A percentile compares a stretch with the other conserved stretches of the same genome.
phyloP scores from a whole-genome alignment of 2,113 vertebrate species.

The Protobothrops mucrosquamatus region DNA sequence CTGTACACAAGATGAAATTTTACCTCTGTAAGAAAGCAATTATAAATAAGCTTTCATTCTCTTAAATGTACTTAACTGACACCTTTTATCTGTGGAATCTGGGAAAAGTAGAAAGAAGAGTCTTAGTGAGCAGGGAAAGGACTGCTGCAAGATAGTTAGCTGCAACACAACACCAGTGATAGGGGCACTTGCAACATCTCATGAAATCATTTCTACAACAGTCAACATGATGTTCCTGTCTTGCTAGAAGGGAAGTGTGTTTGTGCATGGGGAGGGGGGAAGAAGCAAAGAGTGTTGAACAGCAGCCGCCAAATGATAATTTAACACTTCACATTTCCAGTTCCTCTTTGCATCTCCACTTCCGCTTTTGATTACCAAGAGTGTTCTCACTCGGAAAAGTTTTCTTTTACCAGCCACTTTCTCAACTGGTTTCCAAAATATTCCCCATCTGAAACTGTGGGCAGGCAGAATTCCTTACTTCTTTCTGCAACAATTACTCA shows the following conservation, averaged over 20 bases:
- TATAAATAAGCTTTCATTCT: not conserved
- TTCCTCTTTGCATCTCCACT: not conserved
- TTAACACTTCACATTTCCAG: not conserved
- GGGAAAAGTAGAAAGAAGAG: not conserved
- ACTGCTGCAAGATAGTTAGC: not conserved
- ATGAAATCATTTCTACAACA: not conserved
- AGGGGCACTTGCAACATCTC: not conserved
- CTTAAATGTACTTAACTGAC: not conserved
- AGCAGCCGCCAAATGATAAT: not conserved
- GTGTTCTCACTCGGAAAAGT: not conserved
- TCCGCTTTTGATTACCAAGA: constrained; percentile 22
- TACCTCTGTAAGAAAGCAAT: not conserved
- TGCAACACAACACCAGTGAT: not conserved
- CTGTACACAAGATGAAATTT: not conserved
- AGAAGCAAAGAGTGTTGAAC: not conserved
- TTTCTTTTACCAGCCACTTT: not conserved
- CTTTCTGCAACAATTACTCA: not conserved
- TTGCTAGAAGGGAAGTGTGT: not conserved
- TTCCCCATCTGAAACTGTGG: constrained; percentile 7
- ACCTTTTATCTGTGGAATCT: not conserved
- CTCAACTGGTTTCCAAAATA: not conserved
- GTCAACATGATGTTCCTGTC: not conserved
- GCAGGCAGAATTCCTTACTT: not conserved
- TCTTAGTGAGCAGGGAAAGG: not conserved
- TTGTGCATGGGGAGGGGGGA: not conserved